Percentiles rank a stretch among this genome's conserved stretches.
Conservation (phyloP, 2,888 invertebrate genomes). For the Trissonchulus latispiculum region DNA sequence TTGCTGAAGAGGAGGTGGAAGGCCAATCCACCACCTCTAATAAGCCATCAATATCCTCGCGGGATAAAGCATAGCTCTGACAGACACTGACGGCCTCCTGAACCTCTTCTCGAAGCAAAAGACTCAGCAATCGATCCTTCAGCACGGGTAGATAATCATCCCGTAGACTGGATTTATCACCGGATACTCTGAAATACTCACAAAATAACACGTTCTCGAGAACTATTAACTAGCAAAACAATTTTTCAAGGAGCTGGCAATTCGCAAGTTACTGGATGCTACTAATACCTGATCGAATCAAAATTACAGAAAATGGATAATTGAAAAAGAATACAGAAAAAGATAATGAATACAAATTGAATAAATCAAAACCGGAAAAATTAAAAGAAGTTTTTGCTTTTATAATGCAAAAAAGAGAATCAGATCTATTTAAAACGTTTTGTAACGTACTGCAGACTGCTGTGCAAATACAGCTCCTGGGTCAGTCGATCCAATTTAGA, state of each 20-base stretch:
- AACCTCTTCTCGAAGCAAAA: slow-evolving; percentile 59
- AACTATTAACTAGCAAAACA: no score
- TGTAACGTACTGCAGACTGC: slow-evolving; percentile 62
- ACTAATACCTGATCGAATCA: no score
- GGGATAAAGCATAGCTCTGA: slow-evolving; percentile 23
- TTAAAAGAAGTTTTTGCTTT: no score
- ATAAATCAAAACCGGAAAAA: no score
- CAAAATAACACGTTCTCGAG: no score
- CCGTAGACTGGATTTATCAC: slow-evolving; percentile 67
- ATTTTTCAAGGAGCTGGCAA: no score
- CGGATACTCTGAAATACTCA: slow-evolving; percentile 64
- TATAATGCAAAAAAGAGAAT: no score
- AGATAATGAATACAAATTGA: no score
- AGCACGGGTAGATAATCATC: slow-evolving; percentile 76
- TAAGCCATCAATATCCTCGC: slow-evolving; percentile 79
- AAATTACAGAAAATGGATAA: no score
- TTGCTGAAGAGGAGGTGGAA: slow-evolving; percentile 50
- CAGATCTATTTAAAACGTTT: no score
- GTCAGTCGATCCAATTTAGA: slow-evolving; percentile 69
- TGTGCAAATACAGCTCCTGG: slow-evolving; percentile 76
- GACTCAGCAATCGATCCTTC: slow-evolving; percentile 62
- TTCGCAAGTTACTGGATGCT: no score
- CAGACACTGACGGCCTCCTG: slow-evolving; percentile 56
- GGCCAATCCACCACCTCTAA: slow-evolving; percentile 77
- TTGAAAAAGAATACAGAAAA: no score